Evolutionary conservation across 2,797 vertebrate genomes (phyloP).

Genomic region (Mareca strepera): DNA sequence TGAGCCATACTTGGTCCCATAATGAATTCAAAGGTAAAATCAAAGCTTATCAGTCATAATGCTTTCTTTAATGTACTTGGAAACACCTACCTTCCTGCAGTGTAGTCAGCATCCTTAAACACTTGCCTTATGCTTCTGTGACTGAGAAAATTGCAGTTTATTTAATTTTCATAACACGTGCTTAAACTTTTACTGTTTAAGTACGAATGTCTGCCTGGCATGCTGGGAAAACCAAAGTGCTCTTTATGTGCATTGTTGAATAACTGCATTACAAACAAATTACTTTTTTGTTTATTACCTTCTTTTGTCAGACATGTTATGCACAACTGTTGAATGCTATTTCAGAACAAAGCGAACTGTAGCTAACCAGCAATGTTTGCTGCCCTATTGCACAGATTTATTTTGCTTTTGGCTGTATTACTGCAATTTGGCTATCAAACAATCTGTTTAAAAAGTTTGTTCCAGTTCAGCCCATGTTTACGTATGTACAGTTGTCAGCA

Average conservation of each 20-base stretch:
- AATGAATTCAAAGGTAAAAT: slow-evolving; percentile 2
- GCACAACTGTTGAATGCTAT: not conserved
- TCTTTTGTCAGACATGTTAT: not conserved
- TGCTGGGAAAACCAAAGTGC: not conserved
- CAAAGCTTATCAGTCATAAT: not conserved
- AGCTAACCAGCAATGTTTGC: not conserved
- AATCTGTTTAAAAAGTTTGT: not conserved
- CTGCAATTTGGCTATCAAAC: not conserved
- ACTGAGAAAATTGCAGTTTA: not conserved
- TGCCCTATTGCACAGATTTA: not conserved
- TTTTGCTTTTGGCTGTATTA: not conserved
- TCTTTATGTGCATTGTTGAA: not conserved
- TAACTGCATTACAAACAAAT: not conserved
- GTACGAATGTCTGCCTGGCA: not conserved
- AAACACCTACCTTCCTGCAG: not conserved
- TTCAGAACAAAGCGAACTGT: accelerated
- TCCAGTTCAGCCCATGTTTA: not conserved
- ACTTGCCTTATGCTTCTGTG: not conserved
- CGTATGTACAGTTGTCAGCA: not conserved
- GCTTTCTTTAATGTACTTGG: not conserved
- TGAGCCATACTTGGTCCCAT: not conserved
- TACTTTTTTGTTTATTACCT: not conserved
- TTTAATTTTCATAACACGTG: not conserved
- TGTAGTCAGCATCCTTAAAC: not conserved
- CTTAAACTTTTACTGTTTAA: not conserved